Percentiles rank a stretch among this genome's conserved stretches.
phyloP scores from a whole-genome alignment of 2,113 vertebrate genomes.

The Cyprinodon brontotheroides region DNA sequence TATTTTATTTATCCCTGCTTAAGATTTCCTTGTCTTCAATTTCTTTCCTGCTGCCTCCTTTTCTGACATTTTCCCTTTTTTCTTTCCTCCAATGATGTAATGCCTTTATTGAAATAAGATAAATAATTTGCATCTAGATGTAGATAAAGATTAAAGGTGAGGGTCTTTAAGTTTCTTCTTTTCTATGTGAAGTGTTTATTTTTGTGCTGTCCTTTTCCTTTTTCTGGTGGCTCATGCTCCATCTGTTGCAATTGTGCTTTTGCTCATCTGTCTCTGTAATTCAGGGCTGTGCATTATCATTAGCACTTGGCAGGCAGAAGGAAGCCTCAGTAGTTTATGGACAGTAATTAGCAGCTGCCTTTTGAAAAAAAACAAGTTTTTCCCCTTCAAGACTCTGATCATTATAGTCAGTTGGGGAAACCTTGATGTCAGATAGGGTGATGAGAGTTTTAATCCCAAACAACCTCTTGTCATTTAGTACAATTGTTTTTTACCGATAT shows the following conservation, averaged over 20 bases:
- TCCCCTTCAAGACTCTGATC: background rate
- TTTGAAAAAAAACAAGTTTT: background rate
- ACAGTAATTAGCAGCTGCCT: slow-evolving; percentile 28
- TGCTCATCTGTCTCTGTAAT: slow-evolving; percentile 24
- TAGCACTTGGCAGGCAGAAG: slow-evolving; percentile 12
- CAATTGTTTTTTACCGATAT: background rate
- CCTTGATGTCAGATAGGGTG: background rate
- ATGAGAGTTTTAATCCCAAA: background rate
- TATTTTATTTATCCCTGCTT: background rate
- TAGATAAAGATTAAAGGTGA: background rate
- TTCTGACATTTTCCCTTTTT: background rate
- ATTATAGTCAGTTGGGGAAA: background rate
- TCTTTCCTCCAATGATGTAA: background rate
- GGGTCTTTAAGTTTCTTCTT: background rate
- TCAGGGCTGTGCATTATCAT: slow-evolving; percentile 34
- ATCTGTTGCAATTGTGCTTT: slow-evolving; percentile 1
- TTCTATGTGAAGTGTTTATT: background rate
- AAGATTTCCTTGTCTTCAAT: background rate
- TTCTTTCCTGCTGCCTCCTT: no score
- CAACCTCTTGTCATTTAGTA: background rate
- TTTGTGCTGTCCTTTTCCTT: slow-evolving; percentile 6
- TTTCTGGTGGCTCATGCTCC: background rate
- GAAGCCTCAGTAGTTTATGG: background rate
- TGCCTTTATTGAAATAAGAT: background rate
- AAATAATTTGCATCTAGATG: background rate